phyloP scores from a whole-genome alignment of 2,888 invertebrate species.

The Drosophila birchii region DNA sequence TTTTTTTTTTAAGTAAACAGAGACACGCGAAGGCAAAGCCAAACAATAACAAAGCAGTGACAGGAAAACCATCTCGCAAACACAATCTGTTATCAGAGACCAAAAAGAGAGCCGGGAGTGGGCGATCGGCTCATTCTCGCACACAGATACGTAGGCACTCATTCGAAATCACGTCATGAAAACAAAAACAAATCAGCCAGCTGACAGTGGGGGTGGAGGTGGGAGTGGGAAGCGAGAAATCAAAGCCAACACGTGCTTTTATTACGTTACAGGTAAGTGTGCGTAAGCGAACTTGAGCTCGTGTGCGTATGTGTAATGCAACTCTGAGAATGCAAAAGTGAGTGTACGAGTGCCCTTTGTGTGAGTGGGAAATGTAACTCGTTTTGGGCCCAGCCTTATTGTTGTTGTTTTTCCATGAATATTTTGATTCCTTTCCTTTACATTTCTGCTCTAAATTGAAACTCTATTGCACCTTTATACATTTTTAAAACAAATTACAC shows the following conservation, averaged over 20 bases:
- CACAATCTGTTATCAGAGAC: conserved; percentile 32
- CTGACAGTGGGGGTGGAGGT: neutral
- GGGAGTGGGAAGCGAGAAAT: conserved; percentile 45
- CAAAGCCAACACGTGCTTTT: conserved; percentile 83
- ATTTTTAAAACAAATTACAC: neutral
- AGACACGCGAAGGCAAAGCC: conserved; percentile 46
- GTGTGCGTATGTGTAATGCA: conserved; percentile 34
- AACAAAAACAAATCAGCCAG: conserved; percentile 20
- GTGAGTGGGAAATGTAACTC: conserved; percentile 7
- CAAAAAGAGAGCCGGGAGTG: conserved; percentile 42
- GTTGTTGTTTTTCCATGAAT: conserved; percentile 6
- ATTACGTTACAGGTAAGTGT: conserved; percentile 69
- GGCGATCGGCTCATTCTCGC: conserved; percentile 17
- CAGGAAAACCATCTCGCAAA: conserved; percentile 12
- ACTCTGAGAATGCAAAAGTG: conserved; percentile 33
- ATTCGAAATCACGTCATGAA: conserved; percentile 7
- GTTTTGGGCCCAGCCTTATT: conserved; percentile 6
- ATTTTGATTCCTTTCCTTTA: conserved; percentile 17
- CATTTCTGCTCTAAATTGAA: conserved; percentile 24
- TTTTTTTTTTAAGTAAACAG: conserved; percentile 23
- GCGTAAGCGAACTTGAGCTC: conserved; percentile 4
- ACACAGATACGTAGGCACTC: neutral
- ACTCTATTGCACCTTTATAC: neutral
- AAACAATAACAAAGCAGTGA: conserved; percentile 29
- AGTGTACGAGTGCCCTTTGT: conserved; percentile 2